Evolutionary conservation across 2,888 invertebrate species (phyloP).

Genomic region (Lobophora halterata): DNA sequence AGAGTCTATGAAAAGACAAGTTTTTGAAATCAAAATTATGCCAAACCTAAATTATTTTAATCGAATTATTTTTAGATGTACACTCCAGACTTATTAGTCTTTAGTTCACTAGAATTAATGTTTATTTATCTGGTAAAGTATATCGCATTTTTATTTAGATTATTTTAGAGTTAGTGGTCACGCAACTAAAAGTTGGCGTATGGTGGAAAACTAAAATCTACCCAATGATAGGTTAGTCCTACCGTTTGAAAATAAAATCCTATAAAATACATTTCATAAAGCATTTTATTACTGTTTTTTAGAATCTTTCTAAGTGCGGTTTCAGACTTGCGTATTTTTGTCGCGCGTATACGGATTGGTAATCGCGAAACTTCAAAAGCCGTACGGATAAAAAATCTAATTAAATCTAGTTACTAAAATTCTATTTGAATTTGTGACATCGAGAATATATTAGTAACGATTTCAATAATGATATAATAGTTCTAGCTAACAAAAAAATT

Average conservation of each 20-base stretch:
- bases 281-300: not conserved
- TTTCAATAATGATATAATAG: too few relatives aligned
- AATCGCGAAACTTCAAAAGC: too few relatives aligned
- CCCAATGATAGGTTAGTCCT: constrained; percentile 12
- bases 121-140: constrained; percentile 17
- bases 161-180: constrained; percentile 14
- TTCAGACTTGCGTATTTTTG: too few relatives aligned
- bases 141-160: constrained; percentile 24
- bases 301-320: too few relatives aligned
- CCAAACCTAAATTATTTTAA: constrained; percentile 8
- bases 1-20: not conserved
- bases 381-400: too few relatives aligned
- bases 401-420: too few relatives aligned
- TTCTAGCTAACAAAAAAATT: too few relatives aligned
- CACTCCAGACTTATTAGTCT: constrained; percentile 13
- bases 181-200: too few relatives aligned
- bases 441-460: too few relatives aligned
- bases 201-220: too few relatives aligned
- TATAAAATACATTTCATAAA: constrained; percentile 10
- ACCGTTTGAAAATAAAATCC: constrained; percentile 38
- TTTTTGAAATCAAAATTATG: constrained; percentile 1
- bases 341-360: too few relatives aligned
- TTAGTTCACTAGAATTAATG: constrained; percentile 23
- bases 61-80: constrained; percentile 17
- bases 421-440: too few relatives aligned